These are phyloP conservation scores for Drosophila pruinosa DNA, from an alignment of 1,140 invertebrate species.

Conservation along the genomic window DNA sequence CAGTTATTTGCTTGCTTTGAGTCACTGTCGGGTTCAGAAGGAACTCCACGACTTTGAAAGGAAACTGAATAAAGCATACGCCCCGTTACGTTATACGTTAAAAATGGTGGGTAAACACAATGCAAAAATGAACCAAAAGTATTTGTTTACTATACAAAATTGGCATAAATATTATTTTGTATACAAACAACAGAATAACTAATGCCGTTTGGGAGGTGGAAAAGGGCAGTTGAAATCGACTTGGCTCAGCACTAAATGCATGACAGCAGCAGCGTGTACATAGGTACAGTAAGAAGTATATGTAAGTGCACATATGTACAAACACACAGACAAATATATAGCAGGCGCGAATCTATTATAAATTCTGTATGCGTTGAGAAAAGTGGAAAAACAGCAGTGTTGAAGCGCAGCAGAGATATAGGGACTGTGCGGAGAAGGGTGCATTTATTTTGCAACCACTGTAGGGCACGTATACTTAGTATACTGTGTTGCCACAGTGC, in stretches of 20 bases:
- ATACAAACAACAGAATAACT: background rate
- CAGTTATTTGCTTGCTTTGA: background rate
- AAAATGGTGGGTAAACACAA: constrained; percentile 1
- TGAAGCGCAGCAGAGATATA: background rate
- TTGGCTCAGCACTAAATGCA: constrained; percentile 15
- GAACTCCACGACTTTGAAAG: background rate
- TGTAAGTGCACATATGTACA: background rate
- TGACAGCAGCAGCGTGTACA: background rate
- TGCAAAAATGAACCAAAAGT: constrained; percentile 22
- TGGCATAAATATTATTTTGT: constrained; percentile 22
- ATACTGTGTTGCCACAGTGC: background rate
- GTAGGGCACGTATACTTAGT: constrained; percentile 1
- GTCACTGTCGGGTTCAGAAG: background rate
- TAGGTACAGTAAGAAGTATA: constrained; percentile 7
- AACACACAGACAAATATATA: too few species aligned
- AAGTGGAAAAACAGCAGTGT: constrained; percentile 1
- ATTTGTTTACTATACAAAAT: constrained; percentile 39
- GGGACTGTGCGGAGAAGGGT: background rate
- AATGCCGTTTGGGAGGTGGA: background rate
- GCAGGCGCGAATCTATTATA: constrained; percentile 47
- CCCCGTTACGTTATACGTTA: too few species aligned
- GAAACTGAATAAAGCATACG: constrained; percentile 12
- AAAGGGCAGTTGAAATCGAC: constrained; percentile 14
- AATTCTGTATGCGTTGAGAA: constrained; percentile 47
- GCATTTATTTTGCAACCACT: constrained; percentile 37